These are phyloP conservation scores for Adelphocoris suturalis DNA, from an alignment of 2,888 invertebrate genomes.

Conservation along the genomic window DNA sequence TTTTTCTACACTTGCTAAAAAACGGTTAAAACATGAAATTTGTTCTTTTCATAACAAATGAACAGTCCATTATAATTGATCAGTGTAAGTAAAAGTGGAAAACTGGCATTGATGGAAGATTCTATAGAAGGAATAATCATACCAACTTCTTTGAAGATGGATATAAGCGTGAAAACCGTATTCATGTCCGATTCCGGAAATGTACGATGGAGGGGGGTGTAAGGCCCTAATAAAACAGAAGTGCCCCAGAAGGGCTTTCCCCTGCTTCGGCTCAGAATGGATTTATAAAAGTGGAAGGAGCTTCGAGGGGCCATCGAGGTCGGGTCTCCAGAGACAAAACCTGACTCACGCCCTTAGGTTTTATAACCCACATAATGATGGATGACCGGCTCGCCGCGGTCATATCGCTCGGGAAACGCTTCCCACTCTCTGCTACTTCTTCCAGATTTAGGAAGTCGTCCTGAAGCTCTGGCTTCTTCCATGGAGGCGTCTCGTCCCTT, in stretches of 20 bases:
- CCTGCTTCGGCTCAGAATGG: not conserved
- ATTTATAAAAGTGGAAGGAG: constrained; percentile 29
- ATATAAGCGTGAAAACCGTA: constrained; percentile 9
- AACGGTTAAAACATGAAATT: too few relatives aligned
- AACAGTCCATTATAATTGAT: not conserved
- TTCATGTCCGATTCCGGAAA: constrained; percentile 11
- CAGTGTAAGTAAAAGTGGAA: not conserved
- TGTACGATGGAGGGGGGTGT: constrained; percentile 1
- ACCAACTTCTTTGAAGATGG: constrained; percentile 4
- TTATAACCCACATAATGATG: constrained; percentile 27
- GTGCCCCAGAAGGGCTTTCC: not conserved
- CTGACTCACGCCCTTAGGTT: constrained; percentile 39
- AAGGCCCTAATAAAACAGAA: constrained; percentile 30
- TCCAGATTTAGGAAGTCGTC: constrained; percentile 17
- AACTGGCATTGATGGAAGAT: constrained; percentile 29
- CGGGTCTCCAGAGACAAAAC: constrained; percentile 34
- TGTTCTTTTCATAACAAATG: too few relatives aligned
- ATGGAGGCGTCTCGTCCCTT: not conserved
- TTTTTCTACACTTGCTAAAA: too few relatives aligned
- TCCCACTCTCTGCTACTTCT: constrained; percentile 34
- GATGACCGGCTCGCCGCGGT: constrained; percentile 1
- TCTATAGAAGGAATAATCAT: not conserved
- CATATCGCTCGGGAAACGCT: constrained; percentile 7
- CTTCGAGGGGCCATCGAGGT: constrained; percentile 28
- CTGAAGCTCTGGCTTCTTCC: not conserved